Evolutionary conservation across 2,888 invertebrate species (phyloP).

Genomic region (Bombylius discolor): DNA sequence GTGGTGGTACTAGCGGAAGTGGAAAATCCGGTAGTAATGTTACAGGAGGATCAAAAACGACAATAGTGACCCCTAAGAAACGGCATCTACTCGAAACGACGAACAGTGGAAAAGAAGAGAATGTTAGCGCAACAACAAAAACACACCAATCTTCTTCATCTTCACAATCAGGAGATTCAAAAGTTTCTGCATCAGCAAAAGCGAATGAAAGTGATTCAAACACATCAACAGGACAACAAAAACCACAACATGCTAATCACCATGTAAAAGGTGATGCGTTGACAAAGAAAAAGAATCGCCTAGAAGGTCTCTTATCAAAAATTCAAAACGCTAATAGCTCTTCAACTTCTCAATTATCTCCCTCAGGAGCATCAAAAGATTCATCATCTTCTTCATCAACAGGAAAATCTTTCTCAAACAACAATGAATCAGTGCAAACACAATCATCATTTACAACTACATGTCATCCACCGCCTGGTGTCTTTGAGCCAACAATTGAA

Average conservation of each 20-base stretch:
- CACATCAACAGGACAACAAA: neutral
- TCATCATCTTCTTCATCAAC: neutral
- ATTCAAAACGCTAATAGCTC: conserved; percentile 35
- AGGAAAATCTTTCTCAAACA: neutral
- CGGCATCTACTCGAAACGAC: conserved; percentile 51
- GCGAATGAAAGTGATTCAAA: neutral
- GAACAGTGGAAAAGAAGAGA: neutral
- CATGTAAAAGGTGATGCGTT: conserved; percentile 22
- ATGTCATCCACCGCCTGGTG: conserved; percentile 46
- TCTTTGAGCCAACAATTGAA: conserved; percentile 56
- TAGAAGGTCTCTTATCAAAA: conserved; percentile 49
- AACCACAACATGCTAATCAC: conserved; percentile 1
- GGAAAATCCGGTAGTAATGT: neutral
- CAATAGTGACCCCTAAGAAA: conserved; percentile 56
- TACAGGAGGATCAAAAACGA: conserved; percentile 22
- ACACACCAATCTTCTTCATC: conserved; percentile 17
- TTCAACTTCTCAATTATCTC: too few relatives aligned
- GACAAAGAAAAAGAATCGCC: conserved; percentile 49
- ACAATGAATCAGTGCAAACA: neutral
- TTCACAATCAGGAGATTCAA: neutral
- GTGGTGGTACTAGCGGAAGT: neutral
- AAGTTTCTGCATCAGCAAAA: neutral
- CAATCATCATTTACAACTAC: conserved; percentile 14
- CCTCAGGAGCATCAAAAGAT: too few relatives aligned
- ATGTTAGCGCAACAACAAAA: conserved; percentile 28